Conservation (phyloP, 2,888 invertebrate species). For the Stictocephala bisonia region DNA sequence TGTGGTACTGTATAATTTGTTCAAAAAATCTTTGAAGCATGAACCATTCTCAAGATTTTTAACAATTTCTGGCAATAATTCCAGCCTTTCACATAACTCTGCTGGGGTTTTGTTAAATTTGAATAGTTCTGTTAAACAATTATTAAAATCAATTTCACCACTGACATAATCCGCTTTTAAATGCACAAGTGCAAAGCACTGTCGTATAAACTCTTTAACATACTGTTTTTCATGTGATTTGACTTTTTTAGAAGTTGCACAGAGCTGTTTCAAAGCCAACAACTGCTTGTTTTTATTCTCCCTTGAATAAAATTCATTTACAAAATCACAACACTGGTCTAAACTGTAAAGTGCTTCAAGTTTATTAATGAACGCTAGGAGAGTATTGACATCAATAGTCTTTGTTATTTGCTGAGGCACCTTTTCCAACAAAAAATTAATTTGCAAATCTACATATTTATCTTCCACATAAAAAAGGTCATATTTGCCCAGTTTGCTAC, state of each 20-base stretch:
- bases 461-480: not conserved
- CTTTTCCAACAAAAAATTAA: not conserved
- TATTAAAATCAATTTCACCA: no score
- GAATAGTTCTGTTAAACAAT: no score
- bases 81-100: not conserved
- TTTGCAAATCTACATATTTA: not conserved
- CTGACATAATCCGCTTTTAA: no score
- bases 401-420: not conserved
- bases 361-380: not conserved
- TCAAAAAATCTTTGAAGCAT: not conserved
- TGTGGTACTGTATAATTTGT: no score
- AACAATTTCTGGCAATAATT: not conserved
- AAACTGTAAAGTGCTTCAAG: not conserved
- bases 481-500: no score
- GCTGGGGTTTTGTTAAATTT: not conserved
- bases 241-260: no score
- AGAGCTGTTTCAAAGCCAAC: no score
- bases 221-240: no score
- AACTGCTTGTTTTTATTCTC: no score
- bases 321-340: not conserved
- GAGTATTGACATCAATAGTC: not conserved
- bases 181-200: no score
- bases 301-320: no score
- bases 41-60: not conserved
- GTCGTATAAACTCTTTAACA: no score